Conservation (phyloP, 2,113 vertebrate genomes). For the Pedetes capensis region DNA sequence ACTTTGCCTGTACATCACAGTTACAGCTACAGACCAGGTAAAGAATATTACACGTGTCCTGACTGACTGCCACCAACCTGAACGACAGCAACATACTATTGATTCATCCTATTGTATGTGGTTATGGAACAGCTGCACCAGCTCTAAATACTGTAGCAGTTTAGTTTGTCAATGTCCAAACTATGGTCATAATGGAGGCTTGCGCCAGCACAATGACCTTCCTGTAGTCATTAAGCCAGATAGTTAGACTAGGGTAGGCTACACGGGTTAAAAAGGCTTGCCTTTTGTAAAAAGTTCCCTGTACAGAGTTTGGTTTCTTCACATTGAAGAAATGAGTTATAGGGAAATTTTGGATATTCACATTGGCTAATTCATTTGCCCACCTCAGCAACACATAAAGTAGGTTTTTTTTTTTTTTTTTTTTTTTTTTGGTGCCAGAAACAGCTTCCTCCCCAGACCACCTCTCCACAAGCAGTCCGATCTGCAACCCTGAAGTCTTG, state of each 20-base stretch:
- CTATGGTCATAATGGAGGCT: conserved; percentile 73
- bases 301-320: conserved; percentile 53
- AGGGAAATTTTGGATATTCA: conserved; percentile 22
- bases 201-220: conserved; percentile 77
- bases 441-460: conserved; percentile 48
- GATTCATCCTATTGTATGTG: conserved; percentile 70
- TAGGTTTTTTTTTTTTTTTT: conserved; percentile 12
- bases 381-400: conserved; percentile 42
- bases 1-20: conserved; percentile 97
- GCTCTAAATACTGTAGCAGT: conserved; percentile 85
- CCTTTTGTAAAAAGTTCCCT: conserved; percentile 59
- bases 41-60: conserved; percentile 86
- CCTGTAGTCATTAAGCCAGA: conserved; percentile 79
- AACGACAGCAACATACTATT: conserved; percentile 81
- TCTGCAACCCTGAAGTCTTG: background rate
- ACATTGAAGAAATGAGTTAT: conserved; percentile 56
- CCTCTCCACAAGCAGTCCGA: conserved; percentile 36
- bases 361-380: conserved; percentile 1
- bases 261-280: conserved; percentile 15
- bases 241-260: conserved; percentile 60
- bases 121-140: conserved; percentile 85
- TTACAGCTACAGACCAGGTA: conserved; percentile 93
- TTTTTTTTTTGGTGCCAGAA: background rate
- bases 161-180: conserved; percentile 81
- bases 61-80: conserved; percentile 90